Evolutionary conservation across 2,113 vertebrate genomes (phyloP).

Genomic region (Datnioides undecimradiatus): DNA sequence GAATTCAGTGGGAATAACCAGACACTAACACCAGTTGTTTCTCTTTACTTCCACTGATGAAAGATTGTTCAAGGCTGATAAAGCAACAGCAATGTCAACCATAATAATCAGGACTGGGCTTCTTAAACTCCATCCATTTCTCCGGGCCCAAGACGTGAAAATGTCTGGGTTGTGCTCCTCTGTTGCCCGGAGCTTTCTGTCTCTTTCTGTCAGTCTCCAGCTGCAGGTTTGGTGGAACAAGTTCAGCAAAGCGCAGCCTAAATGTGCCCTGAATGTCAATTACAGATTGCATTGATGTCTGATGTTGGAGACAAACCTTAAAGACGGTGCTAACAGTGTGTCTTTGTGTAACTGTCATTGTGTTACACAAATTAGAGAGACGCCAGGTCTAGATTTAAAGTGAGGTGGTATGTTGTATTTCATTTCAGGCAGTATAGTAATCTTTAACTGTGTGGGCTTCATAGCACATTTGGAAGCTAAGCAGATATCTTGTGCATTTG

Average conservation of each 20-base stretch:
- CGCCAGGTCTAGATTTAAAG: background rate
- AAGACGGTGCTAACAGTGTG: conserved; percentile 7
- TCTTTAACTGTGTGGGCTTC: background rate
- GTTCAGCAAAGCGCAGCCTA: conserved; percentile 16
- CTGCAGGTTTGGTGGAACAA: conserved; percentile 35
- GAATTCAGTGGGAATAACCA: background rate
- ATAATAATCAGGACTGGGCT: background rate
- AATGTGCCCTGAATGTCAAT: conserved; percentile 64
- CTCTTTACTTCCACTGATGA: background rate
- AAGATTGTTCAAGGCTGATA: background rate
- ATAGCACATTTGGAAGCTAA: background rate
- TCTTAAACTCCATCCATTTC: conserved; percentile 2
- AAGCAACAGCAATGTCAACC: background rate
- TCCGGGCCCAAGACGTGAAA: background rate
- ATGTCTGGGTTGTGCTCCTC: conserved; percentile 1
- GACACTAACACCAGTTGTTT: background rate
- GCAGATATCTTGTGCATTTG: background rate
- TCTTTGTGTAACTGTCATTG: background rate
- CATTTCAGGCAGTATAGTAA: background rate
- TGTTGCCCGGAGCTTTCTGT: conserved; percentile 8
- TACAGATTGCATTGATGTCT: conserved; percentile 30
- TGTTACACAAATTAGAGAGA: conserved; percentile 1
- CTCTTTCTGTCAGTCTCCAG: conserved; percentile 9
- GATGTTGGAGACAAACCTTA: background rate
- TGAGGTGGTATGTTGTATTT: background rate